Percentiles rank a stretch among this genome's conserved stretches.
Evolutionary conservation across 2,888 invertebrate species (phyloP).

Genomic region (Dynastes tityus): DNA sequence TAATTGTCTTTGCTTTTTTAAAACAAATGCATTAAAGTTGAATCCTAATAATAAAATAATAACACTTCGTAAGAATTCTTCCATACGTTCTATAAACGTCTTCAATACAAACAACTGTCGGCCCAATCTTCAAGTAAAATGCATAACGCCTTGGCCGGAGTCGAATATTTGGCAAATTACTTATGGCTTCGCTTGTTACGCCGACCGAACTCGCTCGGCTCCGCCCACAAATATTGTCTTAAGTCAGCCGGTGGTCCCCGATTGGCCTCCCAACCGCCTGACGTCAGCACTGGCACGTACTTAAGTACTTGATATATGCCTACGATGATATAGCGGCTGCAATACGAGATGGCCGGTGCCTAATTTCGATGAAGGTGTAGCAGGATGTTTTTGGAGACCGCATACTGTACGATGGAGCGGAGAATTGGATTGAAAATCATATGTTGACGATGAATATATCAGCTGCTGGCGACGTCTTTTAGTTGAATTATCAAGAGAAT

Average conservation of each 20-base stretch:
- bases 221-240: constrained; percentile 56
- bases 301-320: constrained; percentile 59
- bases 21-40: too few species aligned
- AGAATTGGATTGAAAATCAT: too few species aligned
- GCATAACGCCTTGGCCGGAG: neutral
- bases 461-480: too few species aligned
- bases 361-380: constrained; percentile 52
- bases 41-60: too few species aligned
- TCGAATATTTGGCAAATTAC: constrained; percentile 46
- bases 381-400: constrained; percentile 51
- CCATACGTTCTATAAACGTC: neutral
- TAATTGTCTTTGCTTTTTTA: too few species aligned
- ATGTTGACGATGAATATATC: too few species aligned
- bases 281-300: constrained; percentile 58
- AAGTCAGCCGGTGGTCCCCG: constrained; percentile 57
- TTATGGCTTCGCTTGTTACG: constrained; percentile 38
- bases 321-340: constrained; percentile 54
- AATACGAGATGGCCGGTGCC: constrained; percentile 56
- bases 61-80: neutral
- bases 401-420: constrained; percentile 48
- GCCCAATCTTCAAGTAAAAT: constrained; percentile 14
- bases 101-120: too few species aligned
- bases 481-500: too few species aligned
- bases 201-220: constrained; percentile 46
- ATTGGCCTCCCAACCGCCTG: constrained; percentile 56